Base-by-base conservation (phyloP, 2,113 vertebrate genomes). In the Empidonax traillii region DNA sequence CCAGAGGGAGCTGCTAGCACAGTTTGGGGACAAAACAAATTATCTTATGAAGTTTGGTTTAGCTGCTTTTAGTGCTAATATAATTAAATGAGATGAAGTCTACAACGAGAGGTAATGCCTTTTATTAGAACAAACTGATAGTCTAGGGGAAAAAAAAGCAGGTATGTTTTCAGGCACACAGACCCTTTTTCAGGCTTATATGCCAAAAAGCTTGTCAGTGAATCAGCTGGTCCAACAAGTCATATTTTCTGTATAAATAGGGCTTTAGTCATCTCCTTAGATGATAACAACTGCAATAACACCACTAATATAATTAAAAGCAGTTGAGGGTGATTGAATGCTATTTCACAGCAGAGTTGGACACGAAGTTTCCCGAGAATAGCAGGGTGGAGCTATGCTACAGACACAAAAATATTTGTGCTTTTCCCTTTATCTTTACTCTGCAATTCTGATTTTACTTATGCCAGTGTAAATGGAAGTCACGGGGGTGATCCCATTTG, bases 271-370 rank as follows among this genome's bases (percentile, higher is more conserved):
- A 53, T 94, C 89, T 78, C 84, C 86, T 94, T 14, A 84, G 86
- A 93, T 16, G 44, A 90, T 94, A 97, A 93, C 84, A 84, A 80
- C 89, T 87, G 94, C 93, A 96, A 92, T 72, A 96, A 87, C 83
- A 92, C 33, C 16, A 33, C 80, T 49, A 72, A 89, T 94, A 30
- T 92, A 95, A 96, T 94, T 95, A 93, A 97, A 94, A 92, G 73
- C 91, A 95, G 84, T 61, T 76, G 88, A 76, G 52, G 35, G 63
- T 93, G 76, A 90, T 46, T 68, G 69, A 96, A 85, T 93, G n/a
- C 35, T 17, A 5, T 90, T 96, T 90, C 73, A 53, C 28, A 66
- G 68, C 72, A n/a, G 69, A 79, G 7, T 7, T 84, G 88, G 68
- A 81, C 39, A 24, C 35, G 67, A 84, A 67, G 79, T 84, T 96